These are phyloP conservation scores for Euthynnus affinis DNA, from an alignment of 2,797 vertebrate species.

Conservation along the genomic window DNA sequence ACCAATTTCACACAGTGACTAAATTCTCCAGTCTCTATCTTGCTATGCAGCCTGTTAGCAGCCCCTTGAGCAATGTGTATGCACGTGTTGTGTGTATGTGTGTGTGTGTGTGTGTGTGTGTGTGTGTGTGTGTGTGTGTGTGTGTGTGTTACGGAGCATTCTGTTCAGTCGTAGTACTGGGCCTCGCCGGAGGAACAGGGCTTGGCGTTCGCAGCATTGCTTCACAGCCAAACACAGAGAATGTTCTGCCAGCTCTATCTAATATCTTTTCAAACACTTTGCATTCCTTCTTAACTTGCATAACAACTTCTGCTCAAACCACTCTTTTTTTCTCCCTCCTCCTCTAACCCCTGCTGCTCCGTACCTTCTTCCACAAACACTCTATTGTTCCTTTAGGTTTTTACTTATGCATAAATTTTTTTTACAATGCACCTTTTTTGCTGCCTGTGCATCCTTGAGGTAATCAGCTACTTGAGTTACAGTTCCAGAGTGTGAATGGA, in stretches of 20 bases:
- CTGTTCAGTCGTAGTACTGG: slow-evolving; percentile 68
- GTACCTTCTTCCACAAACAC: slow-evolving; percentile 60
- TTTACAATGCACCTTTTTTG: slow-evolving; percentile 58
- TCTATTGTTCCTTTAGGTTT: slow-evolving; percentile 69
- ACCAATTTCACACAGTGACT: slow-evolving; percentile 71
- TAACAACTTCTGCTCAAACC: slow-evolving; percentile 75
- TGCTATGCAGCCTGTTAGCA: slow-evolving; percentile 68
- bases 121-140: slow-evolving; percentile 29
- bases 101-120: slow-evolving; percentile 22
- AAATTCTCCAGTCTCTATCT: slow-evolving; percentile 60
- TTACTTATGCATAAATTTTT: slow-evolving; percentile 35
- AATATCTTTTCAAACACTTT: slow-evolving; percentile 80
- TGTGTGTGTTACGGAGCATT: slow-evolving; percentile 60
- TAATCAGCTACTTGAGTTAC: slow-evolving; percentile 16
- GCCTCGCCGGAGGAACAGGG: slow-evolving; percentile 64
- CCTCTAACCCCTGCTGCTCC: slow-evolving; percentile 56
- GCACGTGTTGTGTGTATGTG: slow-evolving; percentile 16
- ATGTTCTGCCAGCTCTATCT: slow-evolving; percentile 80
- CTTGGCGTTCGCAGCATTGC: slow-evolving; percentile 66
- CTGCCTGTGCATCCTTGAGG: slow-evolving; percentile 54
- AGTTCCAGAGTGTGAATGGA: slow-evolving; percentile 42
- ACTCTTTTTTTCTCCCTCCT: slow-evolving; percentile 22
- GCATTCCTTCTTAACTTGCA: slow-evolving; percentile 77
- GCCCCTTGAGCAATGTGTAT: slow-evolving; percentile 64
- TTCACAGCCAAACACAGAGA: slow-evolving; percentile 79